phyloP scores from a whole-genome alignment of 2,113 vertebrate species.

The Lontra canadensis region DNA sequence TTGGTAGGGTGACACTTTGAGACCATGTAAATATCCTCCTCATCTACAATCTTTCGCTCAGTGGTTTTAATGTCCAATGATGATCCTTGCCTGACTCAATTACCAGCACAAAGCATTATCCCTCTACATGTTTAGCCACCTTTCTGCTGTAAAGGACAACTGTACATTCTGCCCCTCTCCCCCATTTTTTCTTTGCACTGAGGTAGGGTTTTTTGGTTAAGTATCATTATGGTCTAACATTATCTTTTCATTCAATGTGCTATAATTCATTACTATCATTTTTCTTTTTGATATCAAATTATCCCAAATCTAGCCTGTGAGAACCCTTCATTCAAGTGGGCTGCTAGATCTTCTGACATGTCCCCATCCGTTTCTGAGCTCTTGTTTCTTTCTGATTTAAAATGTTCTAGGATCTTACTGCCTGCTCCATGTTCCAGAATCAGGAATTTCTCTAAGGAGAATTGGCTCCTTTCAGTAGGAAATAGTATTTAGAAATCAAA shows the following conservation, averaged over 20 bases:
- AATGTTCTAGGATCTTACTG: background rate
- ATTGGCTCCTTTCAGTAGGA: background rate
- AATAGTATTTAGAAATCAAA: conserved; percentile 9
- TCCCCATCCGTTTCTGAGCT: background rate
- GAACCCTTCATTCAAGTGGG: background rate
- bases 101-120: background rate
- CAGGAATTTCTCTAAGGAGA: background rate
- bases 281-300: conserved; percentile 21
- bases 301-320: background rate
- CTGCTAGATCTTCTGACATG: background rate
- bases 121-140: background rate
- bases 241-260: conserved; percentile 15
- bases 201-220: background rate
- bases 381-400: background rate
- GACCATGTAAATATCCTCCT: background rate
- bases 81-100: background rate
- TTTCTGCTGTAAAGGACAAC: background rate
- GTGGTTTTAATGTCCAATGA: background rate
- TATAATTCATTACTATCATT: background rate
- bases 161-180: background rate
- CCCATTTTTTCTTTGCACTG: background rate
- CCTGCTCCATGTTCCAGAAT: background rate
- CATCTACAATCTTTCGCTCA: background rate
- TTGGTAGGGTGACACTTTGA: background rate
- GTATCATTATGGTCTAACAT: background rate